A percentile compares a stretch with the other conserved stretches of the same genome.
These are phyloP conservation scores for Orthosia cruda DNA, from an alignment of 2,888 invertebrate species.

Conservation along the genomic window DNA sequence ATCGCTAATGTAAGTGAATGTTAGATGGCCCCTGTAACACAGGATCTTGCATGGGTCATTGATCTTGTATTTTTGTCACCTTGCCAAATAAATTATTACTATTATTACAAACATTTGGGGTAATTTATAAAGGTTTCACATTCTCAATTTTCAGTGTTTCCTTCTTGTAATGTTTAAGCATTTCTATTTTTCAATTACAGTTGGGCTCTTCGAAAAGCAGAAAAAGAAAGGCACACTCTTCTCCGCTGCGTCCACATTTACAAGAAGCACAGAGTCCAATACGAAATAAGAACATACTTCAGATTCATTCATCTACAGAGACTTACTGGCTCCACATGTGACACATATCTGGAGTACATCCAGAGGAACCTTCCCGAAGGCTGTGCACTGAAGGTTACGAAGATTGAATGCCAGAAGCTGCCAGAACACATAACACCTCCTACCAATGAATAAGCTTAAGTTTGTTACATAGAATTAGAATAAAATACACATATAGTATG, in stretches of 20 bases:
- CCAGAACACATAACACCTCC: slow-evolving; percentile 91
- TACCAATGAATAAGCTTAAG: slow-evolving; percentile 75
- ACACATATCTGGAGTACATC: slow-evolving; percentile 98
- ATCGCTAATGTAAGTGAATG: too few species aligned
- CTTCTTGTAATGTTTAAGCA: not conserved
- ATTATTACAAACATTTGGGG: not conserved
- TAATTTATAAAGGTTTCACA: not conserved
- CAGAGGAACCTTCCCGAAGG: slow-evolving; percentile 99
- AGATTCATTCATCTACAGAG: slow-evolving; percentile 95
- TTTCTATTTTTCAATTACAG: slow-evolving; percentile 88
- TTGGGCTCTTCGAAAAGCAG: slow-evolving; percentile 94
- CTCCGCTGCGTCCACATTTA: slow-evolving; percentile 97
- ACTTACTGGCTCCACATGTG: slow-evolving; percentile 98
- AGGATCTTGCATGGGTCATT: too few species aligned
- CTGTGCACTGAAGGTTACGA: slow-evolving; percentile 97
- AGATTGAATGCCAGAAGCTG: slow-evolving; percentile 92
- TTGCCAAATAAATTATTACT: too few species aligned
- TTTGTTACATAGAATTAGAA: slow-evolving; percentile 71
- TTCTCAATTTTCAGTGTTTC: not conserved
- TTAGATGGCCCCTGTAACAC: too few species aligned
- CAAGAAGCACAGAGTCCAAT: slow-evolving; percentile 98
- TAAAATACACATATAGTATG: slow-evolving; percentile 56
- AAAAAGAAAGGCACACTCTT: slow-evolving; percentile 95
- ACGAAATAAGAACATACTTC: slow-evolving; percentile 98
- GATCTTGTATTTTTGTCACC: too few species aligned